These are phyloP conservation scores for Eurytoma adleriae DNA, from an alignment of 2,888 invertebrate species.

Conservation along the genomic window DNA sequence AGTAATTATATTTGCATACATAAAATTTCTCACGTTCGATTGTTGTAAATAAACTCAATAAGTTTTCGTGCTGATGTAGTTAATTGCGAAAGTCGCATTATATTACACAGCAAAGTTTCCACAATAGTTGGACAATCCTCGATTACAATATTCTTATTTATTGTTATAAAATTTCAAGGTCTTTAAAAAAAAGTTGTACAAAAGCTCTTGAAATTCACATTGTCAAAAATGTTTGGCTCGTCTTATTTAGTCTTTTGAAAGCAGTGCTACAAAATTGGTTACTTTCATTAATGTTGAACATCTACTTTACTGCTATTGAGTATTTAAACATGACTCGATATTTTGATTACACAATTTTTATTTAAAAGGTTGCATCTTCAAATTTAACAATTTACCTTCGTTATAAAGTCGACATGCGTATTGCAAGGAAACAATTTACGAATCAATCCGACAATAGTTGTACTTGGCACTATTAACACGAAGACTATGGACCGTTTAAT, in stretches of 20 bases:
- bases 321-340: neutral
- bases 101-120: slow-evolving; percentile 20
- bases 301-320: slow-evolving; percentile 13
- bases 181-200: slow-evolving; percentile 32
- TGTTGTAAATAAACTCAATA: slow-evolving; percentile 40
- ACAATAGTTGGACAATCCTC: neutral
- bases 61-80: slow-evolving; percentile 24
- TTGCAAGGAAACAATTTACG: slow-evolving; percentile 23
- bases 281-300: slow-evolving; percentile 17
- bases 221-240: neutral
- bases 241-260: slow-evolving; percentile 32
- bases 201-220: slow-evolving; percentile 28
- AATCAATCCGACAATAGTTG: slow-evolving; percentile 42
- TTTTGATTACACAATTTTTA: neutral
- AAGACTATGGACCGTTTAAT: slow-evolving; percentile 43
- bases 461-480: slow-evolving; percentile 50
- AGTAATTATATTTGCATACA: too few relatives aligned
- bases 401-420: neutral
- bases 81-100: slow-evolving; percentile 32
- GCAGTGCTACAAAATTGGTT: slow-evolving; percentile 25
- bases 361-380: neutral
- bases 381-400: neutral
- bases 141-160: slow-evolving; percentile 6
- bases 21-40: too few relatives aligned
- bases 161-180: slow-evolving; percentile 14